Evolutionary conservation across 2,888 invertebrate genomes (phyloP).

Genomic region (Nomada lathburiana): DNA sequence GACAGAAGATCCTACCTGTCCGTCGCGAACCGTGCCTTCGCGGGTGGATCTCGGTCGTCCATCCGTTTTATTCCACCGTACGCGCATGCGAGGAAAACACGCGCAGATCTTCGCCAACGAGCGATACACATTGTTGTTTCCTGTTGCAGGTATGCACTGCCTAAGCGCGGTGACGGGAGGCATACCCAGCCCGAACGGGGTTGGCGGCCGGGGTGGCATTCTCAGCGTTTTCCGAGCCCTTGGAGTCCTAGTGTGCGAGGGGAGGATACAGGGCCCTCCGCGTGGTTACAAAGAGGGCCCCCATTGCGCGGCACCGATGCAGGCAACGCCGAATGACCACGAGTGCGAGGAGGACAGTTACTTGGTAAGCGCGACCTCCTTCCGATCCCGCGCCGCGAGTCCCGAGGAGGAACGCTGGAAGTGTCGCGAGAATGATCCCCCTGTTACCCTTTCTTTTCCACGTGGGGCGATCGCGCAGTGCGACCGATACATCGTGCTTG

Average conservation of each 20-base stretch:
- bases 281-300: slow-evolving; percentile 89
- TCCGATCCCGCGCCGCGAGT: too few species aligned
- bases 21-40: not conserved
- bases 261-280: slow-evolving; percentile 83
- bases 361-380: slow-evolving; percentile 82
- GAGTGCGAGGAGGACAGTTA: slow-evolving; percentile 85
- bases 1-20: not conserved
- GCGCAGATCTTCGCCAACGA: not conserved
- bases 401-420: too few species aligned
- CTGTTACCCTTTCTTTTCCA: not conserved
- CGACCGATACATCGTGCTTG: slow-evolving; percentile 80
- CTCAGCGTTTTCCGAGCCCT: slow-evolving; percentile 83
- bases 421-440: too few species aligned
- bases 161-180: slow-evolving; percentile 81
- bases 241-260: slow-evolving; percentile 83
- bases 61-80: not conserved
- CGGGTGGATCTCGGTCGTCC: not conserved
- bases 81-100: not conserved
- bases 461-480: slow-evolving; percentile 72
- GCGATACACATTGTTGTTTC: not conserved
- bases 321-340: slow-evolving; percentile 84
- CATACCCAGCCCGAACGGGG: slow-evolving; percentile 75
- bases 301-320: slow-evolving; percentile 86
- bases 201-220: slow-evolving; percentile 78
- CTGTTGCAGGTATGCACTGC: slow-evolving; percentile 82